Evolutionary conservation across 2,888 invertebrate genomes (phyloP).

Genomic region (Ferdinandea cuprea): DNA sequence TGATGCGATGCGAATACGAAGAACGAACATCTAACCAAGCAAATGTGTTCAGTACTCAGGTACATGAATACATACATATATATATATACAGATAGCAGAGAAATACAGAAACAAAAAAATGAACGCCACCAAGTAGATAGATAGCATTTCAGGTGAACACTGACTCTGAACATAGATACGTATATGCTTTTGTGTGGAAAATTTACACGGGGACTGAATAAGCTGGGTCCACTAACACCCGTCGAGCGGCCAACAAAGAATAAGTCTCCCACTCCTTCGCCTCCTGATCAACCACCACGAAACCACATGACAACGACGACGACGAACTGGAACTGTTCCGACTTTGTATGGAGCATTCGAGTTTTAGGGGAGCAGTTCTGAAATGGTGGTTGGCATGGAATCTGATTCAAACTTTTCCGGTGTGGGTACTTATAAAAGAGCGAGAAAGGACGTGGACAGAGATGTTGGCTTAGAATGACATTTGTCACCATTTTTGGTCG

Average conservation of each 20-base stretch:
- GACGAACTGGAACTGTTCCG: slow-evolving; percentile 20
- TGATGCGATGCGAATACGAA: slow-evolving; percentile 53
- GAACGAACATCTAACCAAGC: slow-evolving; percentile 56
- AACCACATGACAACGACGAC: slow-evolving; percentile 44
- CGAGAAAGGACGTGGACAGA: background rate
- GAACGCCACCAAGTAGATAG: slow-evolving; percentile 46
- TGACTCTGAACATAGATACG: slow-evolving; percentile 7
- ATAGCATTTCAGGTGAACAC: slow-evolving; percentile 60
- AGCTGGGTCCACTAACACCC: slow-evolving; percentile 29
- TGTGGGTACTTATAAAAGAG: background rate
- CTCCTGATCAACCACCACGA: slow-evolving; percentile 14
- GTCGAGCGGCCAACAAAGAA: slow-evolving; percentile 42
- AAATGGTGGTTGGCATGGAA: slow-evolving; percentile 40
- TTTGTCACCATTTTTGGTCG: slow-evolving; percentile 10
- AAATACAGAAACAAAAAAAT: slow-evolving; percentile 11
- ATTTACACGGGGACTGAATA: slow-evolving; percentile 57
- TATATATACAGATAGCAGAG: background rate
- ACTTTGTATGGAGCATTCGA: slow-evolving; percentile 31
- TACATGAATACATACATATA: too few species aligned
- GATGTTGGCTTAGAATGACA: slow-evolving; percentile 14
- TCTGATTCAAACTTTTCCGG: slow-evolving; percentile 34
- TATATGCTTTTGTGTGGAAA: slow-evolving; percentile 59
- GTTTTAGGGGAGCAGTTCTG: slow-evolving; percentile 19
- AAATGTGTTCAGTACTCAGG: slow-evolving; percentile 9
- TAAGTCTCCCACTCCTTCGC: slow-evolving; percentile 1